A percentile compares a stretch with the other conserved stretches of the same genome.
These are phyloP conservation scores for Achatina immaculata DNA, from an alignment of 1,140 invertebrate genomes.

Conservation along the genomic window DNA sequence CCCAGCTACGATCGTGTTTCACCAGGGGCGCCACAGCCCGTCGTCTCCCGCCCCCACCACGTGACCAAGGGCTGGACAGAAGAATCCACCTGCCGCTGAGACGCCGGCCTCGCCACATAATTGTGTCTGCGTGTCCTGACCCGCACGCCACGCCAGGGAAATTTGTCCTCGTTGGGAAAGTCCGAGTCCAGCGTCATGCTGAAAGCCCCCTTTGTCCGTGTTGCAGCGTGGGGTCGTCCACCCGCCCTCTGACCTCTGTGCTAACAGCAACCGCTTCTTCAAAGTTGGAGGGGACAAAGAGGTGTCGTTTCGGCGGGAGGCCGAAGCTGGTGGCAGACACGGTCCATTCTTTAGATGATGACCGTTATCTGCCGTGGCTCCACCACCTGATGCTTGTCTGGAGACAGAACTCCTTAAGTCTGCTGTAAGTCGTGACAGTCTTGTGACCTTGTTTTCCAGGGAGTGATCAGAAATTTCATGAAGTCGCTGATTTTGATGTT, in stretches of 20 bases:
- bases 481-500: background rate
- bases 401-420: too few relatives aligned
- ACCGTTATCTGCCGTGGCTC: background rate
- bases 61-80: background rate
- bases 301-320: conserved; percentile 18
- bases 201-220: background rate
- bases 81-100: background rate
- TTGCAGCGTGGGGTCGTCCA: conserved; percentile 17
- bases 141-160: background rate
- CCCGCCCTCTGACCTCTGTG: conserved; percentile 25
- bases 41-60: background rate
- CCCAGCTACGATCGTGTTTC: too few relatives aligned
- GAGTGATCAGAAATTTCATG: background rate
- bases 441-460: background rate
- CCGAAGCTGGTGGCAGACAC: background rate
- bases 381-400: background rate
- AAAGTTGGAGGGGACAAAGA: conserved; percentile 29
- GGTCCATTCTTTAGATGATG: background rate
- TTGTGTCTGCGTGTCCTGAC: background rate
- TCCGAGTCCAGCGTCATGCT: background rate
- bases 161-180: background rate
- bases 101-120: background rate
- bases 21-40: conserved; percentile 15
- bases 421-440: too few relatives aligned
- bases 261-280: conserved; percentile 27